Base-by-base conservation (phyloP, 2,797 vertebrate genomes). In the Pseudochromis fuscus region DNA sequence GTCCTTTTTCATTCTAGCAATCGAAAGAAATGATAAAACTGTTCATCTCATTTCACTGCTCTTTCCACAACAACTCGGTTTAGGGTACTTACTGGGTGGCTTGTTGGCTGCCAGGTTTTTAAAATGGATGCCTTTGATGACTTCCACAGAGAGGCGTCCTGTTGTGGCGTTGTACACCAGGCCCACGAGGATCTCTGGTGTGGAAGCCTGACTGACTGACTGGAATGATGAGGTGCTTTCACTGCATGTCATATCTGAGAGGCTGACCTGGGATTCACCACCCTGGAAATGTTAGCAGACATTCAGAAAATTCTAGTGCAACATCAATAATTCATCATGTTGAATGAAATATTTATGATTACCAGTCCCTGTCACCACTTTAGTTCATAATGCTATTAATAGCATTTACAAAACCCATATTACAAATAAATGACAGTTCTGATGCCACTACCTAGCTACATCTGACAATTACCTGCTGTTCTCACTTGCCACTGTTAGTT, bases 81-180 rank as follows among this genome's bases (percentile, higher is more conserved):
- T 79, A 89, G 89, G 88, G 84, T 93, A 97, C 97, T 98, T 96
- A 99, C 98, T 97, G 94, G 97, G 97, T 94, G 97, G 96, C 95
- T 97, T 98, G 94, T 97, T 98, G 72, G 96, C 95, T 82, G 97
- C 94, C 88, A 99, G 92, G 92, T 98, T 97, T 94, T 96, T 99
- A 94, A 99, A 99, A 92, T 98, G 97, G 93, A 97, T 98, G 91
- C 98, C 98, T 94, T 97, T 99, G 93, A 99, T 98, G 93, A 99
- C 93, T 93, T 99, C 97, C 85, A 98, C 97, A 2, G 98, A 97
- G 63, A 99, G 95, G 72, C 97, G 96, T 83, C 98, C 98, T 15
- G 97, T 99, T 10, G 97, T 98, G 90, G 97, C 97, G 1, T 98
- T 99, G 94, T 99, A 99, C 79, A 98, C 94, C 77, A 99, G 95